Base-by-base conservation (phyloP, 1,140 invertebrate genomes). In the Caenorhabditis remanei region DNA sequence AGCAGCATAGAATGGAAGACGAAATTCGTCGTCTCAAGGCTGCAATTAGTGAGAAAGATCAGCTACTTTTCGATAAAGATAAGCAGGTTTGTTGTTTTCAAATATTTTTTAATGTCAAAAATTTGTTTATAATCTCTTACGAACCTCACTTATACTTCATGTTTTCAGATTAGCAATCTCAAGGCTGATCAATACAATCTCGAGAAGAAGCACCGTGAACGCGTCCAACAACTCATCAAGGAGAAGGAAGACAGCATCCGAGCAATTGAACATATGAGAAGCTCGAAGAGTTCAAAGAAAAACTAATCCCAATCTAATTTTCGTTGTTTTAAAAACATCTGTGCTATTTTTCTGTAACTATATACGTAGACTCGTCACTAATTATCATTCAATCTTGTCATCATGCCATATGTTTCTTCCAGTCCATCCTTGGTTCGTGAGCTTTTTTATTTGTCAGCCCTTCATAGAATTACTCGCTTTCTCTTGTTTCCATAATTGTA, bases 201-300 rank as follows among this genome's bases (percentile, higher is more conserved):
- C 6, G 71, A 79, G 11, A 79, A 79, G 14, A 79, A 79, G 11
- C 71, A 79, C 19, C 71, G 71, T 9, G 71, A 79, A 50, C 71
- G 71, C 13, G 71, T 79, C 14, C 71, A 79, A n/a, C 71, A 79
- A n/a, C 71, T 79, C 8, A 53, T 79, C 71, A 79, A 79, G 40
- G 71, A 53, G 24, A 79, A 79, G 53, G 71, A 79, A 79, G 71
- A 79, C 11, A 79, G 71, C 53, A 79, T 79, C 53, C 71, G 71
- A 79, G 71, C 71, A 53, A 79, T 79, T n/a, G 71, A 79, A 79
- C 46, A 13, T 9, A 53, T 79, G 71, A 13, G 71, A 79, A 79
- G 14, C 46, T 79, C 71, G 4, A 79, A 79, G 11, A 79, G 46
- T n/a, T 48, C 71, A 7, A 79, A 79, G 46, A 79, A 53, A 53